phyloP scores from a whole-genome alignment of 1,140 invertebrate genomes.

The Sinonovacula constricta region DNA sequence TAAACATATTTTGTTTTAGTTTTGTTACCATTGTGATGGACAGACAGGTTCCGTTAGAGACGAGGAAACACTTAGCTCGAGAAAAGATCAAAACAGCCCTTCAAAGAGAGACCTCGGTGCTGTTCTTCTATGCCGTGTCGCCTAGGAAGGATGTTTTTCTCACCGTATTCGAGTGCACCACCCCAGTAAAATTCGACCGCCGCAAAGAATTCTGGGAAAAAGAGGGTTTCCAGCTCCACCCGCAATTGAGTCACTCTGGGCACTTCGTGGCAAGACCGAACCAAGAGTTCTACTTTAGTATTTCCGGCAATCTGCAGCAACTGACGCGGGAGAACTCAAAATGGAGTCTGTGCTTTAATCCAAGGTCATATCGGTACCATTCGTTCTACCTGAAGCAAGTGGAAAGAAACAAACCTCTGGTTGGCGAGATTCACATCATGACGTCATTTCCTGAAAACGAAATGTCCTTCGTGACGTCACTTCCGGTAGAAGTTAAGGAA shows the following conservation, averaged over 20 bases:
- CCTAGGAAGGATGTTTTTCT: constrained; percentile 37
- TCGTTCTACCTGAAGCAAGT: constrained; percentile 29
- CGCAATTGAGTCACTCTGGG: constrained; percentile 35
- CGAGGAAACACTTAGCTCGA: background rate
- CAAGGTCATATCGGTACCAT: constrained; percentile 43
- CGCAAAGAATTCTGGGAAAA: constrained; percentile 41
- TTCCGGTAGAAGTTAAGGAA: too few relatives aligned
- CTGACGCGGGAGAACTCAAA: background rate
- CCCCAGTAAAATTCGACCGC: constrained; percentile 29
- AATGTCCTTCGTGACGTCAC: too few relatives aligned
- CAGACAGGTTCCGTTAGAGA: background rate
- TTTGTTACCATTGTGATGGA: background rate
- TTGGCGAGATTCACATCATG: constrained; percentile 35
- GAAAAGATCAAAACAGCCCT: constrained; percentile 27
- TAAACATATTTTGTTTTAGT: background rate
- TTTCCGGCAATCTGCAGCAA: constrained; percentile 33
- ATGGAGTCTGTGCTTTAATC: constrained; percentile 37
- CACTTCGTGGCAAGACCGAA: constrained; percentile 41
- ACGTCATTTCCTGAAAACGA: background rate
- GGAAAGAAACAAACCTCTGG: background rate
- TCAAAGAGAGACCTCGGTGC: constrained; percentile 34
- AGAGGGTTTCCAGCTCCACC: constrained; percentile 41
- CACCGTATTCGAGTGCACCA: constrained; percentile 41
- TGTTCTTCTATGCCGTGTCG: constrained; percentile 38
- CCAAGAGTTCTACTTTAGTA: constrained; percentile 36